Evolutionary conservation across 2,888 invertebrate genomes (phyloP).

Genomic region (Saturnia pavonia): DNA sequence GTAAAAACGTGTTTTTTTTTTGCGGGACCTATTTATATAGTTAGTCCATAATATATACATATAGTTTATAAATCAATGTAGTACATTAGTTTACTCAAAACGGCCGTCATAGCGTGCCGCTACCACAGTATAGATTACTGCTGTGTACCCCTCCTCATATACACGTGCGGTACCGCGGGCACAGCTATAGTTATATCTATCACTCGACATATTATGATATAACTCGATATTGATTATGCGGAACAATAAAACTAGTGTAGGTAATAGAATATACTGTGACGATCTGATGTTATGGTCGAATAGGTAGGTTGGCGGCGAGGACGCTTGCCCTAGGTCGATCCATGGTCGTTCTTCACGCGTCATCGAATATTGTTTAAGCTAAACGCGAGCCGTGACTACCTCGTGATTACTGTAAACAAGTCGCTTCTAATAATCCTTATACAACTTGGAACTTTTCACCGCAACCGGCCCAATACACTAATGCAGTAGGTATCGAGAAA

Average conservation of each 20-base stretch:
- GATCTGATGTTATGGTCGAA: constrained; percentile 63
- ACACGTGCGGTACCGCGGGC: no score
- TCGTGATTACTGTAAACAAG: constrained; percentile 26
- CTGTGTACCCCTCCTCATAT: no score
- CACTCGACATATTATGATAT: neutral
- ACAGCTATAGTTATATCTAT: neutral
- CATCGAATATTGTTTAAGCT: constrained; percentile 55
- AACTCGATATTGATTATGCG: constrained; percentile 13
- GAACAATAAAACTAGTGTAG: constrained; percentile 17
- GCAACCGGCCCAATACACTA: neutral
- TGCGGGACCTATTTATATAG: no score
- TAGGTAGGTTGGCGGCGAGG: constrained; percentile 61
- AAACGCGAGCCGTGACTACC: constrained; percentile 39
- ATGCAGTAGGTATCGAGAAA: neutral
- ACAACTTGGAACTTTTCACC: constrained; percentile 5
- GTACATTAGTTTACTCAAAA: no score
- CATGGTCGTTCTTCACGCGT: constrained; percentile 72
- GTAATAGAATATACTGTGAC: constrained; percentile 10
- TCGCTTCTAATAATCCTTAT: constrained; percentile 4
- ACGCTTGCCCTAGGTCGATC: constrained; percentile 64
- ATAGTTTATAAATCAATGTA: no score
- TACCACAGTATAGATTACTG: no score
- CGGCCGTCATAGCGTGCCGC: no score
- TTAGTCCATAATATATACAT: no score
- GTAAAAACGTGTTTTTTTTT: no score